Percentiles rank a stretch among this genome's conserved stretches.
These are phyloP conservation scores for Chloroclystis v-ata DNA, from an alignment of 2,888 invertebrate species.

Conservation along the genomic window DNA sequence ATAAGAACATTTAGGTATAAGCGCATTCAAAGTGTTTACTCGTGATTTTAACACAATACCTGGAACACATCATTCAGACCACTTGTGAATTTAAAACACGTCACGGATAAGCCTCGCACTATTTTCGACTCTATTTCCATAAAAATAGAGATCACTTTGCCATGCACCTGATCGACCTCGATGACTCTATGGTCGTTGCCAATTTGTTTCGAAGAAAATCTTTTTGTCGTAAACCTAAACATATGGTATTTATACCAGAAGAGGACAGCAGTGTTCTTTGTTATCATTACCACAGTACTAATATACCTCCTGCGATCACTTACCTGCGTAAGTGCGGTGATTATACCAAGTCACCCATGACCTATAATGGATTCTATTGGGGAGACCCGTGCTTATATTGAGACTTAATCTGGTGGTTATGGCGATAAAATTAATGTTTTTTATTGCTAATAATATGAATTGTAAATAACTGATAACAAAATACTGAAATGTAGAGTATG, in stretches of 20 bases:
- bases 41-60: slow-evolving; percentile 45
- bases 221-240: slow-evolving; percentile 8
- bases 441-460: too few relatives aligned
- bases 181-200: slow-evolving; percentile 25
- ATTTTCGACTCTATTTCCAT: slow-evolving; percentile 24
- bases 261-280: too few relatives aligned
- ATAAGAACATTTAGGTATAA: not conserved
- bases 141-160: slow-evolving; percentile 17
- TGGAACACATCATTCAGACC: slow-evolving; percentile 49
- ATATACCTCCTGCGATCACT: too few relatives aligned
- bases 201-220: slow-evolving; percentile 28
- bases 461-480: too few relatives aligned
- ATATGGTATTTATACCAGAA: not conserved
- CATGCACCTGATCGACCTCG: slow-evolving; percentile 22
- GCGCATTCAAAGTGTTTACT: slow-evolving; percentile 34
- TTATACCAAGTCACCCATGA: too few relatives aligned
- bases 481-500: too few relatives aligned
- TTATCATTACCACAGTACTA: too few relatives aligned
- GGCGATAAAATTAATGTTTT: too few relatives aligned
- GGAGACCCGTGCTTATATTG: too few relatives aligned
- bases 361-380: too few relatives aligned
- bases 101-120: slow-evolving; percentile 17
- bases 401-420: too few relatives aligned
- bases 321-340: too few relatives aligned
- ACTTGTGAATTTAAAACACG: slow-evolving; percentile 46